phyloP scores from a whole-genome alignment of 2,888 invertebrate genomes.

The Gasteruption jaculator region DNA sequence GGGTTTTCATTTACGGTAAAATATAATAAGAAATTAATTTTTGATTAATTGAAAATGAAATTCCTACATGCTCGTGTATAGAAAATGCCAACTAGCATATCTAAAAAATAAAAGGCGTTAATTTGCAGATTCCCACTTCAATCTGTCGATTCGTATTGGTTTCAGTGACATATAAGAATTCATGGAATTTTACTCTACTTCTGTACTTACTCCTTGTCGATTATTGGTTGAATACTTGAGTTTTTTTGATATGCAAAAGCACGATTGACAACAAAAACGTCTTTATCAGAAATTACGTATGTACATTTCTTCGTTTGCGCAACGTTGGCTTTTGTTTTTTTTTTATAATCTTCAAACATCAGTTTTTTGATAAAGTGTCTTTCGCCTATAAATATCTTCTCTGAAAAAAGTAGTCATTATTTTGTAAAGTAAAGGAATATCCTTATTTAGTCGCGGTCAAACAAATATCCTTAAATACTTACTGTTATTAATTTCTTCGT shows the following conservation, averaged over 20 bases:
- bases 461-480: slow-evolving; percentile 1
- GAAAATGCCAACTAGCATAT: too few species aligned
- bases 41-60: too few species aligned
- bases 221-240: slow-evolving; percentile 59
- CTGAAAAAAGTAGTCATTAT: slow-evolving; percentile 18
- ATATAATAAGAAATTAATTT: too few species aligned
- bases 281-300: slow-evolving; percentile 69
- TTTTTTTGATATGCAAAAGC: slow-evolving; percentile 69
- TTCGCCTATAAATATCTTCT: slow-evolving; percentile 64
- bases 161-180: too few species aligned
- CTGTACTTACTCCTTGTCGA: slow-evolving; percentile 67
- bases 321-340: slow-evolving; percentile 56
- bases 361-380: slow-evolving; percentile 64
- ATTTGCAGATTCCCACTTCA: too few species aligned
- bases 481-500: slow-evolving; percentile 19
- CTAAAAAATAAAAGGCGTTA: too few species aligned
- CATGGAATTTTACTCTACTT: too few species aligned
- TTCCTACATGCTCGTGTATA: too few species aligned
- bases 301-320: slow-evolving; percentile 67
- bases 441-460: too few species aligned
- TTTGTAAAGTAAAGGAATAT: neutral
- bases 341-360: slow-evolving; percentile 67
- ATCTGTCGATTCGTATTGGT: too few species aligned
- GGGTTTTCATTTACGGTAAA: too few species aligned
- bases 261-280: slow-evolving; percentile 63